Conservation (phyloP, 92 coral and sea anemone species). For the Actinernus sp. region DNA sequence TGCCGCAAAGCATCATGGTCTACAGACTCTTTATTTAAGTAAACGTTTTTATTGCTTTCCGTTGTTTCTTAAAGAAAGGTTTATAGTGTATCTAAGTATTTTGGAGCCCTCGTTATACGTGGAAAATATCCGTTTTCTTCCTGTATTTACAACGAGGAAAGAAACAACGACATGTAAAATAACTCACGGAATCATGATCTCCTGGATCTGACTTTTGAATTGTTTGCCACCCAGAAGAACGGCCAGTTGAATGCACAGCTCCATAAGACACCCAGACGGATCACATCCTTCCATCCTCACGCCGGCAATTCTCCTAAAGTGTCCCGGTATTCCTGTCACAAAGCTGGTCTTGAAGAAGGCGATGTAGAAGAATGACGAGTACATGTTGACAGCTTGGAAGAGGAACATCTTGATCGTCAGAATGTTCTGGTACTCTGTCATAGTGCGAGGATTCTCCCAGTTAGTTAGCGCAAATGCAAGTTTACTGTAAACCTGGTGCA, state of each 20-base stretch:
- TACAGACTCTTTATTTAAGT: too few species aligned
- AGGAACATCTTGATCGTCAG: slow-evolving; percentile 71
- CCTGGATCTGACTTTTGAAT: slow-evolving; percentile 14
- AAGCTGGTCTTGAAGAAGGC: slow-evolving; percentile 61
- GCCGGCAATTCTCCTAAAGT: slow-evolving; percentile 25
- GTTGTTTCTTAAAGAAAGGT: too few species aligned
- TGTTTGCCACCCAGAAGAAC: slow-evolving; percentile 61
- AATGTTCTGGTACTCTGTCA: slow-evolving; percentile 50
- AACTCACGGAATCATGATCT: slow-evolving; percentile 53
- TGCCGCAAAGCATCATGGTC: too few species aligned
- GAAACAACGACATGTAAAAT: too few species aligned
- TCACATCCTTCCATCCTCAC: slow-evolving; percentile 60
- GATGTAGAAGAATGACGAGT: slow-evolving; percentile 58
- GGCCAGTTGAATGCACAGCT: slow-evolving; percentile 58
- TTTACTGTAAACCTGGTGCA: slow-evolving; percentile 36
- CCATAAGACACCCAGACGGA: slow-evolving; percentile 64
- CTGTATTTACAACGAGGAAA: too few species aligned
- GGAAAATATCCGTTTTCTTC: too few species aligned
- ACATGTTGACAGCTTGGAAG: slow-evolving; percentile 63
- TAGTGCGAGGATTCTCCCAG: slow-evolving; percentile 72
- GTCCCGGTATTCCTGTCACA: slow-evolving; percentile 47
- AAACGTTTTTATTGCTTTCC: too few species aligned
- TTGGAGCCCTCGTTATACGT: too few species aligned
- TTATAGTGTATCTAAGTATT: too few species aligned
- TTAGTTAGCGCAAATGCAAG: slow-evolving; percentile 47